A percentile compares a stretch with the other conserved stretches of the same genome.
These are phyloP conservation scores for Epinotia nisella DNA, from an alignment of 2,888 invertebrate genomes.

Conservation along the genomic window DNA sequence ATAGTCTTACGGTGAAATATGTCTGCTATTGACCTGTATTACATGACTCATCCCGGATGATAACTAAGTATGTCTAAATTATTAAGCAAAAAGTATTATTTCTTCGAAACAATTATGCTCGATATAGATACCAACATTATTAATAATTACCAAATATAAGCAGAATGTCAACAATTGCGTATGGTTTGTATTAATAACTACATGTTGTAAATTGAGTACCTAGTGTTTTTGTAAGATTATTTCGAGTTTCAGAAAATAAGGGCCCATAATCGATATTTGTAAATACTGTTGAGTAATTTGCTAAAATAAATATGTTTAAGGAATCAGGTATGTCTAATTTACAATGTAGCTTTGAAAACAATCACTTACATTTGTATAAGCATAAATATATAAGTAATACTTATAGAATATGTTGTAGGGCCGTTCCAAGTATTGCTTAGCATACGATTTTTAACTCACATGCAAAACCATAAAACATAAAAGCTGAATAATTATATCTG, in stretches of 20 bases:
- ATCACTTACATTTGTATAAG: neutral
- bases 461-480: conserved; percentile 28
- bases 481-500: conserved; percentile 26
- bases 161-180: too few relatives aligned
- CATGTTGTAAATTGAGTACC: too few relatives aligned
- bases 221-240: too few relatives aligned
- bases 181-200: too few relatives aligned
- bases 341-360: neutral
- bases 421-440: neutral
- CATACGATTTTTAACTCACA: conserved; percentile 8
- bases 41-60: neutral
- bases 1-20: neutral
- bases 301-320: too few relatives aligned
- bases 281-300: too few relatives aligned
- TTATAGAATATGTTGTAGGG: neutral
- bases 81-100: neutral
- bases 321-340: too few relatives aligned
- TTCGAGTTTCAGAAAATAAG: too few relatives aligned
- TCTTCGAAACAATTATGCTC: too few relatives aligned
- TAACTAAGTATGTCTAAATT: neutral
- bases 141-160: too few relatives aligned
- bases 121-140: too few relatives aligned
- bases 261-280: too few relatives aligned
- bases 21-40: conserved; percentile 14
- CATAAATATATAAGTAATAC: neutral